Conservation (phyloP, 2,113 vertebrate genomes). For the Crypturellus undulatus region DNA sequence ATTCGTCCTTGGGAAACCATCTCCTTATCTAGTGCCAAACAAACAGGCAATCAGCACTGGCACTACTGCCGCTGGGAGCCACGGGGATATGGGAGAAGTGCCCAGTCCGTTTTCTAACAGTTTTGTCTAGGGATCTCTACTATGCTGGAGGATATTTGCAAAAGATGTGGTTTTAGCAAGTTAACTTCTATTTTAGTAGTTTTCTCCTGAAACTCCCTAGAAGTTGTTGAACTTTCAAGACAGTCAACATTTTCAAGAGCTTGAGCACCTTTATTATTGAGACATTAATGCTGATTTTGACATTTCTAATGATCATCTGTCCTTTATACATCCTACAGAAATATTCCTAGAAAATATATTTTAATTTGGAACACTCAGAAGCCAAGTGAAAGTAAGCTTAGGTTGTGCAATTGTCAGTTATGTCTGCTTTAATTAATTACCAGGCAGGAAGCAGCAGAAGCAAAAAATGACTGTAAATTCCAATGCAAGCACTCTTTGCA, state of each 20-base stretch:
- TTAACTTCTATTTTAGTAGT: neutral
- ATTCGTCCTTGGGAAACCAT: neutral
- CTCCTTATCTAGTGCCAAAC: neutral
- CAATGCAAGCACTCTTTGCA: neutral
- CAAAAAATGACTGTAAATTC: neutral
- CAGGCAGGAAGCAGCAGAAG: neutral
- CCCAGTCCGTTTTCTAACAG: neutral
- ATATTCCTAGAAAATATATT: fast-evolving
- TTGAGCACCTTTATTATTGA: neutral
- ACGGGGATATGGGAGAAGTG: neutral
- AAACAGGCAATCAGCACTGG: neutral
- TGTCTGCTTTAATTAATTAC: neutral
- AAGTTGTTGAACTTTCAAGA: neutral
- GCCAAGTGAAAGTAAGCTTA: neutral
- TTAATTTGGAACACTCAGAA: neutral
- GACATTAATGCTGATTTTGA: neutral
- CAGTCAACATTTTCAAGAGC: neutral
- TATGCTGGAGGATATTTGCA: neutral
- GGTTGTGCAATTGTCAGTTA: neutral
- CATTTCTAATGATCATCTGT: neutral
- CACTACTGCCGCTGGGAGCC: neutral
- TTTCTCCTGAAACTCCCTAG: neutral
- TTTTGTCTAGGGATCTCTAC: neutral
- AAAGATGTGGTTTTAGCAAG: neutral
- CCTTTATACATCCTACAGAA: neutral